These are phyloP conservation scores for Pyrrhia umbra DNA, from an alignment of 2,888 invertebrate genomes.

Conservation along the genomic window DNA sequence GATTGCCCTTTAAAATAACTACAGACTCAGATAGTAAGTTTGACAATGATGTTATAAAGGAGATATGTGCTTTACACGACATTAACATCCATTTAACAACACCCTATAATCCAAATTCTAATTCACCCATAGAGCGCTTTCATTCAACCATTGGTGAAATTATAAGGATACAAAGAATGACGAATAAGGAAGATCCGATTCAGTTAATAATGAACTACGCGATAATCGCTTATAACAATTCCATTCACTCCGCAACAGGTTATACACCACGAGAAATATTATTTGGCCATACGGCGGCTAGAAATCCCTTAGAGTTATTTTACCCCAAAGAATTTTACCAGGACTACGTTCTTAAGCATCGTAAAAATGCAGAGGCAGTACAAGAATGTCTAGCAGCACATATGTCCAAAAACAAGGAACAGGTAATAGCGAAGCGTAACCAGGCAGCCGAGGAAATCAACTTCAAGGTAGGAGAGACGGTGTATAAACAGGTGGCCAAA, in stretches of 20 bases:
- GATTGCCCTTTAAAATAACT: no score
- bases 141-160: no score
- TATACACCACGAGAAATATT: conserved; percentile 11
- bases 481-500: conserved; percentile 1
- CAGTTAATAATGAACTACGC: conserved; percentile 10
- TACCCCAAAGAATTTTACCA: conserved; percentile 21
- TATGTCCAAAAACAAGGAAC: background rate
- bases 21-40: no score
- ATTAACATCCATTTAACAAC: no score
- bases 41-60: no score
- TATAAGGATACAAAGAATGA: no score
- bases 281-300: conserved; percentile 11
- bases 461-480: conserved; percentile 3
- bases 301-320: conserved; percentile 11
- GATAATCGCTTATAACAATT: no score
- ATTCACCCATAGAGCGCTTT: no score
- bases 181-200: background rate
- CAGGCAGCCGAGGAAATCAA: conserved; percentile 1
- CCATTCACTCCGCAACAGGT: conserved; percentile 11
- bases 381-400: background rate
- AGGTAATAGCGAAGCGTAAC: conserved; percentile 3
- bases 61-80: no score
- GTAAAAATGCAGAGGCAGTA: no score
- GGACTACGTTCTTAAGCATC: no score
- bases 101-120: no score